Evolutionary conservation across 2,888 invertebrate species (phyloP), one percentile per base, ranked within the genome.

Genomic region (Aphodius granarius): DNA sequence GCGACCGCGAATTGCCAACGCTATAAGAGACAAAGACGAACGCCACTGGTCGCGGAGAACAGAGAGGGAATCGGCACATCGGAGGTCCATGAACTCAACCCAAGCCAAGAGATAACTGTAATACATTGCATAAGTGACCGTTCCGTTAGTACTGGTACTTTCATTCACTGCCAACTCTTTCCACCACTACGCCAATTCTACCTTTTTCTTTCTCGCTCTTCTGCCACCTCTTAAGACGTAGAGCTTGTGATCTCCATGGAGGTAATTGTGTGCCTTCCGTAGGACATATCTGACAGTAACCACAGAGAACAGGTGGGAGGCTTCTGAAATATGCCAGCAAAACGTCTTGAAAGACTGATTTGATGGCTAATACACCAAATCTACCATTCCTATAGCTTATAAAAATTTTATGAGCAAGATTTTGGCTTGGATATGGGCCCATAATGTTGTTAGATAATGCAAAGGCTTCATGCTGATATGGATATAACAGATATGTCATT

Each of bases 71-170:
- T 78, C 79, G 73, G 76, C 77, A 76, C 77, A 63, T 64, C 63
- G 73, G 81, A 79, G 83, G 82, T 82, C 82, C 81, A 82, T 82
- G 83, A 83, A 83, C 83, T 68, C 75, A 68, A 68, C 75, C 73
- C 75, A 21, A 20, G 78, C 70, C 22, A 17, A 16, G 73, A 74
- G 78, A 82, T 83, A 83, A 83, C 83, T 82, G 83, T 83, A 83
- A 83, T 83, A 82, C 83, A 83, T 83, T 83, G 83, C 83, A 83
- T 83, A 83, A 83, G 83, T 82, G 81, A 81, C 77, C 81, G 83
- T 83, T 79, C 83, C 83, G 83, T 83, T 83, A 83, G 81, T 81
- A 83, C 83, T 83, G 43, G 43, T 43, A 68, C 68, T 68, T 83
- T 83, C 83, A 83, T 83, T 83, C 83, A 83, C 83, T 43, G 43